Evolutionary conservation across 2,797 vertebrate species (phyloP), one percentile per base, ranked within the genome.

Genomic region (Leuciscus waleckii): DNA sequence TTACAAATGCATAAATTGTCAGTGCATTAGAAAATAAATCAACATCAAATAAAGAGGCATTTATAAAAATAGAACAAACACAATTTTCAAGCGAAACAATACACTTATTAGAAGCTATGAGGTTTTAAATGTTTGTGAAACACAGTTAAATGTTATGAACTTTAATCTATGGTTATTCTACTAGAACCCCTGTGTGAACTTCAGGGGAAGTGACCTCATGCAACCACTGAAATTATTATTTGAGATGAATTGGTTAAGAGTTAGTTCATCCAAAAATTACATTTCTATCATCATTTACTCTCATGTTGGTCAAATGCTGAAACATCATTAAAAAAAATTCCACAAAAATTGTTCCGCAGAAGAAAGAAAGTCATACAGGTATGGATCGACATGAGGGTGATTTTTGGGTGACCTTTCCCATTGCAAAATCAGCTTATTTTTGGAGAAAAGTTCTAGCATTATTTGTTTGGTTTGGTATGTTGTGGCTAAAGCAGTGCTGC

Each of bases 401-500:
- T 49, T 49, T 46, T 75, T 21, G 29, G 17, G 9, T 17, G 13
- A 41, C 10, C 23, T 39, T 17, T 61, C 7, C 73, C 35, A 56
- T 39, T 58, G 11, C 21, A 39, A 39, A 77, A 58, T n/a, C 2
- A 35, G 29, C 4, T 11, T 35, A 13, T 37, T 10, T 75, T 75
- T 23, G 17, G 1, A 23, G 19, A 37, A 32, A 51, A 51, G 16
- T 5, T 16, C 32, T 58, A 26, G 7, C 7, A 41, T n/a, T 77
- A 43, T 78, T 78, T 61, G 23, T 61, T 61, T 77, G 17, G n/a
- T 54, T 77, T 77, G 5, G n/a, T 78, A 7, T 29, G n/a, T 63
- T 23, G 19, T 69, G 67, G 16, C n/a, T 29, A 43, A 63, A 29
- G n/a, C 76, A 63, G 11, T 21, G 5, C 35, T 63, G 37, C 88